Base-by-base conservation (phyloP, 1,140 invertebrate genomes). In the Delia radicum region DNA sequence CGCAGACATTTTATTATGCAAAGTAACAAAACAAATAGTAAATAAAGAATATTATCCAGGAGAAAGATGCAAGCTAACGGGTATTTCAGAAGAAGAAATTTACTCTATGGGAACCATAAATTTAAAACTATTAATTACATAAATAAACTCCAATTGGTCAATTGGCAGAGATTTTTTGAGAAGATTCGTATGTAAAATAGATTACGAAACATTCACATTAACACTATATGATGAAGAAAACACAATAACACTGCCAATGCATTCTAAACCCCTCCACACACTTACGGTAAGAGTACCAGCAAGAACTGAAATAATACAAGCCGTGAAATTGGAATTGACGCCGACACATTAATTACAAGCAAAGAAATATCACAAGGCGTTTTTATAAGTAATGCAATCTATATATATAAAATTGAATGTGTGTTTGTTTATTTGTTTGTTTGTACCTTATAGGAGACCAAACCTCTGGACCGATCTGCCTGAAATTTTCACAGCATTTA, bases 151-250 rank as follows among this genome's bases (percentile, higher is more conserved):
- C 26, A 13, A 73, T 21, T 37, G 71, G 10, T 48, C 48, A 31
- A 73, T 73, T 48, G 71, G 71, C 33, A 73, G 33, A 73, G 71
- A 73, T 48, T 48, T 73, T 73, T 24, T 73, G 28, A 48, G 10
- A 73, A 31, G 29, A 71, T 71, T 29, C 24, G 2, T 29, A 71
- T 71, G 67, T 42, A 71, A 31, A 29, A 31, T 71, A 3, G 67
- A 71, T n/a, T 71, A 71, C 37, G 18, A 71, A 24, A 42, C 29
- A 31, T 33, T 71, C 13, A 46, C 71, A 3, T 27, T 73, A 26
- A 12, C 71, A 24, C 10, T 73, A 26, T 48, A 21, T 12, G n/a
- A 24, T 27, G 18, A 73, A 26, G 42, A 26, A 15, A 27, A 46
- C n/a, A n/a, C n/a, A 48, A 55, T 73, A 48, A 48, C 21, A 27